Base-by-base conservation (phyloP, 92 coral and sea anemone species). In the Epizoanthus ramosus region DNA sequence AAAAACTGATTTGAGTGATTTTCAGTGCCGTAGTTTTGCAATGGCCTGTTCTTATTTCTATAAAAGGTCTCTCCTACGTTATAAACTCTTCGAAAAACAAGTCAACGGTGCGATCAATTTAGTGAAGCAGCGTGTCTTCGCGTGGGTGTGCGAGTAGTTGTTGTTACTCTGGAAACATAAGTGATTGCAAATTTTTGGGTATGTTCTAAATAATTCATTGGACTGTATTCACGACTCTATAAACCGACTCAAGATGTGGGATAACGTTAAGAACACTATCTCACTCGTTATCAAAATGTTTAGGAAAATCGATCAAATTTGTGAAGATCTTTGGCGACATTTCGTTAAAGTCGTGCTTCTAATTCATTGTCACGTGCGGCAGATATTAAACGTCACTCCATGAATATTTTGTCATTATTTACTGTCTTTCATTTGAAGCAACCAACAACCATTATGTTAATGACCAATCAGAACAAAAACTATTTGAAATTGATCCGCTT, bases 381-480 rank as follows among this genome's bases (percentile, higher is more conserved):
- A 21, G 47, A 22, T 24, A 15, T 31, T 19, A 61, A 61, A 61
- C 71, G 57, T 61, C 71, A 77, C 71, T 19, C 45, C 58, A 54
- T 15, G 52, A 28, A 23, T 41, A 63, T 41, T 33, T 77, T 61
- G 71, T 56, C 70, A 15, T 43, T 77, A 59, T 77, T 41, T 52
- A 41, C 70, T 21, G 21, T 31, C 23, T 63, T 61, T 77, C 63
- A 67, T 67, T 31, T 67, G 57, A 39, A 61, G 45, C 82, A 77
- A 77, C 82, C 71, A 77, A 77, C 81, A 77, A 77, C 61, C 57
- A 77, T 77, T 77, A 77, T 77, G 82, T 77, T 19, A 77, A 77
- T 77, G 66, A 60, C 71, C 82, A 77, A 77, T 77, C 82, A 77
- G 64, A 41, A 76, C 60, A 57, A 77, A 77, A 77, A 13, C 31